Evolutionary conservation across 2,113 vertebrate species (phyloP).

Genomic region (Echinops telfairi): DNA sequence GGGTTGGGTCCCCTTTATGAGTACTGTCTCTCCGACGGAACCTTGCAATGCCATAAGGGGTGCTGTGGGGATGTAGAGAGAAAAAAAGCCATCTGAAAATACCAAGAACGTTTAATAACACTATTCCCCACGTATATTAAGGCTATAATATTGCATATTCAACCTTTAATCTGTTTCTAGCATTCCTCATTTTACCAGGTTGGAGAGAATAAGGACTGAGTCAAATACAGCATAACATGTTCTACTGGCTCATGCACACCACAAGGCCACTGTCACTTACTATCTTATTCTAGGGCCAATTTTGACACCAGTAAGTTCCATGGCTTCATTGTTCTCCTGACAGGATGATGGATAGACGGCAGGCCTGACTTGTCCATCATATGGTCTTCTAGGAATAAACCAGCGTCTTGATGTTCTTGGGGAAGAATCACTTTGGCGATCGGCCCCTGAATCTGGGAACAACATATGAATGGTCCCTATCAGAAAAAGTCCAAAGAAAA

Average conservation of each 20-base stretch:
- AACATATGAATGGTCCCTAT: not conserved
- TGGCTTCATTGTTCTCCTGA: slow-evolving; percentile 85
- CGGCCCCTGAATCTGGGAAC: slow-evolving; percentile 85
- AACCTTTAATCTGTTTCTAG: no score
- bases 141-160: not conserved
- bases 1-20: slow-evolving; percentile 82
- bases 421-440: slow-evolving; percentile 81
- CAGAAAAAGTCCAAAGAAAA: not conserved
- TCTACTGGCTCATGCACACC: not conserved
- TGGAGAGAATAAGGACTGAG: not conserved
- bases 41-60: slow-evolving; percentile 84
- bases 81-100: not conserved
- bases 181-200: not conserved
- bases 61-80: slow-evolving; percentile 71
- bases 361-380: slow-evolving; percentile 79
- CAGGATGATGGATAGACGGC: slow-evolving; percentile 72
- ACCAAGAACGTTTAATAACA: not conserved
- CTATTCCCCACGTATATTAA: not conserved
- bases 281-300: slow-evolving; percentile 85
- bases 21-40: slow-evolving; percentile 80
- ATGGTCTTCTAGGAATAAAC: slow-evolving; percentile 82
- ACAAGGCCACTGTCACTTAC: slow-evolving; percentile 82
- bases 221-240: not conserved
- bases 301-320: slow-evolving; percentile 85
- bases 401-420: slow-evolving; percentile 86